Evolutionary conservation across 2,888 invertebrate species (phyloP).

Genomic region (Digitonthophagus gazella): DNA sequence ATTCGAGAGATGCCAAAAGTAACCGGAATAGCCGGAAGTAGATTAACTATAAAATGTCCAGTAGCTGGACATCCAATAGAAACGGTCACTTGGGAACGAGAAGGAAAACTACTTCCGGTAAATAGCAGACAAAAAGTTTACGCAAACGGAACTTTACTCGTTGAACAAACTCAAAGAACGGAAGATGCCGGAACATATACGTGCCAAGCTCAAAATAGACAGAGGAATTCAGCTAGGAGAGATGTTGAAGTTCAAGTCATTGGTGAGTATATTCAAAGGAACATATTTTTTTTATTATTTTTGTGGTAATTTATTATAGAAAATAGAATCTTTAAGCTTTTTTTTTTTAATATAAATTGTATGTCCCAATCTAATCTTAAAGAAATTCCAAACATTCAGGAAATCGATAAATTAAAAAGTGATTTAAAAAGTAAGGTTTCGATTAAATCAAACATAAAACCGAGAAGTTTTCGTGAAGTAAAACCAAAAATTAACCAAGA

Average conservation of each 20-base stretch:
- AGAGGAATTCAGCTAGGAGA: conserved; percentile 73
- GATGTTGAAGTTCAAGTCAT: conserved; percentile 74
- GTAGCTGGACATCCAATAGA: conserved; percentile 88
- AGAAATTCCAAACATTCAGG: no score
- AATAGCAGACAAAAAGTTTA: conserved; percentile 85
- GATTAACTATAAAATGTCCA: conserved; percentile 83
- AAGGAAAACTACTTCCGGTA: conserved; percentile 80
- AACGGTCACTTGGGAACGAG: conserved; percentile 87
- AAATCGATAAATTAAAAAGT: no score
- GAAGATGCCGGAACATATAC: conserved; percentile 89
- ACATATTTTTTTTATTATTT: no score
- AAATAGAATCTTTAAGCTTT: no score
- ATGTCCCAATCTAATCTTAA: no score
- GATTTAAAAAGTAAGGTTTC: no score
- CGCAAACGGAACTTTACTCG: conserved; percentile 80
- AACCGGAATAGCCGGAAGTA: conserved; percentile 81
- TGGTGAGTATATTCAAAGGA: conserved; percentile 57
- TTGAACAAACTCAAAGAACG: conserved; percentile 79
- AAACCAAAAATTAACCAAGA: no score
- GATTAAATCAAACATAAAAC: no score
- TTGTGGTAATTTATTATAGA: no score
- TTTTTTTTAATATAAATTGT: no score
- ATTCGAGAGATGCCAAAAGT: conserved; percentile 87
- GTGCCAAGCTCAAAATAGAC: conserved; percentile 83
- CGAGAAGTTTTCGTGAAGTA: no score